Evolutionary conservation across 2,113 vertebrate genomes (phyloP).

Genomic region (Thinocorus orbignyianus): DNA sequence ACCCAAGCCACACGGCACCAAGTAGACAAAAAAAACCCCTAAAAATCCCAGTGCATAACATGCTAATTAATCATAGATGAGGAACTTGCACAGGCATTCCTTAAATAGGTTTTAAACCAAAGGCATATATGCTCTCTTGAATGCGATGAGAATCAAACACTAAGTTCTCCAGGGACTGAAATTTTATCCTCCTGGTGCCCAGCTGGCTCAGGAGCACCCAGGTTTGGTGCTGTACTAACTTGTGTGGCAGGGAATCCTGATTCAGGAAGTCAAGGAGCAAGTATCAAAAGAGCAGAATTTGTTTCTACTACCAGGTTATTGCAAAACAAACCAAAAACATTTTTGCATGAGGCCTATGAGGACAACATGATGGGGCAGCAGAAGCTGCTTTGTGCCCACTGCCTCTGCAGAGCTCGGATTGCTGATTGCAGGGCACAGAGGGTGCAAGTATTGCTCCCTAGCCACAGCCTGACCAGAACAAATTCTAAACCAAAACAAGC

Average conservation of each 20-base stretch:
- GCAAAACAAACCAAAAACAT: background rate
- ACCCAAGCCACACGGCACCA: slow-evolving; percentile 5
- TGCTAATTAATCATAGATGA: background rate
- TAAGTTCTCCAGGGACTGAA: background rate
- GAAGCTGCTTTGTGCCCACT: background rate
- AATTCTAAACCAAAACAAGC: background rate
- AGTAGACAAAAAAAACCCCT: background rate
- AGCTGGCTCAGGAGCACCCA: background rate
- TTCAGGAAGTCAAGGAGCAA: background rate
- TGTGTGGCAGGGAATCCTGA: background rate
- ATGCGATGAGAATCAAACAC: background rate
- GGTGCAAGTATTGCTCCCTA: background rate
- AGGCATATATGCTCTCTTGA: background rate
- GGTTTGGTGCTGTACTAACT: background rate
- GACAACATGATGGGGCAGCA: background rate
- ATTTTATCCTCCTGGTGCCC: background rate
- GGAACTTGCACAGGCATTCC: background rate
- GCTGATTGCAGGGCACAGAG: background rate
- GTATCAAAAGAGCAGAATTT: background rate
- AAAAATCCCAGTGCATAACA: background rate
- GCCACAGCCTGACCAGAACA: slow-evolving; percentile 5
- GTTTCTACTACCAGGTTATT: background rate
- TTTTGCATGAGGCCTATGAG: rapidly evolving
- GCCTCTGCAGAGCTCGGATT: background rate
- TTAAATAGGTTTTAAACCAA: slow-evolving; percentile 20